These are phyloP conservation scores for Enoplosus armatus DNA, from an alignment of 2,797 vertebrate species.

Conservation along the genomic window DNA sequence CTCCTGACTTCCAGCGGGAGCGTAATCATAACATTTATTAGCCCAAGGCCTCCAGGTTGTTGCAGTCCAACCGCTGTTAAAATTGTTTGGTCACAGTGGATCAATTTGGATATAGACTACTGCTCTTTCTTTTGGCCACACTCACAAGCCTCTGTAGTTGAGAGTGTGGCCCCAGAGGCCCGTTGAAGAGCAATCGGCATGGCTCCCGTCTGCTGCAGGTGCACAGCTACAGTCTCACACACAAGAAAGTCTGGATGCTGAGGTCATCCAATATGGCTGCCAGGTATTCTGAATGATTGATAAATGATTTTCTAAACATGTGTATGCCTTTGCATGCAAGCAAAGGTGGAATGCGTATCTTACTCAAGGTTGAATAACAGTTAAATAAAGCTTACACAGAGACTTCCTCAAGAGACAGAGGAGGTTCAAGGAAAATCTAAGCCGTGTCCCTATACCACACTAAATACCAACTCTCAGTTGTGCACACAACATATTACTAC, in stretches of 20 bases:
- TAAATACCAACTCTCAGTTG: too few relatives aligned
- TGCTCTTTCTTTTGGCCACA: constrained; percentile 39
- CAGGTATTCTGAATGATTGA: constrained; percentile 36
- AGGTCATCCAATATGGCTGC: constrained; percentile 77
- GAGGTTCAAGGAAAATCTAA: background rate
- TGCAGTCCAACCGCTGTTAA: constrained; percentile 50
- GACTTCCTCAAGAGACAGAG: background rate
- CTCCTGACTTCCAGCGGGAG: constrained; percentile 36
- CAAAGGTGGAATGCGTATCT: background rate
- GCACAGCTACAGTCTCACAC: constrained; percentile 71
- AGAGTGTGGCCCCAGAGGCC: constrained; percentile 28
- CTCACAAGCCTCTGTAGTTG: constrained; percentile 16
- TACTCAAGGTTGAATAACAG: background rate
- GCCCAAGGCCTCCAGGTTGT: constrained; percentile 33
- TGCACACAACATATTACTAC: too few relatives aligned
- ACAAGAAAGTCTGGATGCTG: constrained; percentile 70
- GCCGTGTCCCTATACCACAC: background rate
- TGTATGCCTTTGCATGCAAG: background rate
- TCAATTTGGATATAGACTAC: constrained; percentile 55
- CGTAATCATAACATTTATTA: constrained; percentile 48
- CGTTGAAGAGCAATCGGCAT: constrained; percentile 23
- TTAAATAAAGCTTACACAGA: too few relatives aligned
- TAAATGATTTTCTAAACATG: background rate
- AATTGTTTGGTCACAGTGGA: constrained; percentile 65
- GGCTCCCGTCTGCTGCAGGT: constrained; percentile 68